A percentile compares a stretch with the other conserved stretches of the same genome.
Conservation (phyloP, 2,888 invertebrate genomes). For the Leptinotarsa juncta region DNA sequence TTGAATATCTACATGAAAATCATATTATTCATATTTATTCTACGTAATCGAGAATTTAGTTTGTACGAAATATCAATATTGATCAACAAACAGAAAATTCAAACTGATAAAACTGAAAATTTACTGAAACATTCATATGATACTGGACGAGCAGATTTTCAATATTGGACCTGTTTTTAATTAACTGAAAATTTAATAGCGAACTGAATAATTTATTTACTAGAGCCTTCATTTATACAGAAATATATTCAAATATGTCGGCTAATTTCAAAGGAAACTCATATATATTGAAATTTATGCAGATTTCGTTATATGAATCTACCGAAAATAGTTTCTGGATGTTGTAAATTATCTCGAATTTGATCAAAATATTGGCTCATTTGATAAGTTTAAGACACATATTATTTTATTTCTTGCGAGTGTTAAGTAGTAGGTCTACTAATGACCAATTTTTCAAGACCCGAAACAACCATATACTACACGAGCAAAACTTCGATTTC, state of each 20-base stretch:
- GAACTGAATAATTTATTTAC: conserved; percentile 5
- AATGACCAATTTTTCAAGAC: no score
- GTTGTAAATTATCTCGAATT: background rate
- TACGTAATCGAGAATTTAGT: conserved; percentile 6
- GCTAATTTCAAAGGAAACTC: background rate
- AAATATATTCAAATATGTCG: background rate
- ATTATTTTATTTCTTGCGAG: no score
- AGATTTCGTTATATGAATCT: conserved; percentile 8
- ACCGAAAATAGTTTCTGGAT: background rate
- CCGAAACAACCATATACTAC: no score
- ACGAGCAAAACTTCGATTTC: no score
- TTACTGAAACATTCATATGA: conserved; percentile 3
- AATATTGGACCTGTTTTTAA: background rate
- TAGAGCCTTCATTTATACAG: background rate
- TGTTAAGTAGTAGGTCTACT: no score
- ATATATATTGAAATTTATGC: conserved; percentile 17
- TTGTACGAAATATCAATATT: conserved; percentile 11
- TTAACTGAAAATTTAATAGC: background rate
- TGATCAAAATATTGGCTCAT: background rate
- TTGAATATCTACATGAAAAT: background rate
- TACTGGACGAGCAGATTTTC: background rate
- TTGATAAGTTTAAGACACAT: no score
- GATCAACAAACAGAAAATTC: background rate
- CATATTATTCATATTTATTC: background rate
- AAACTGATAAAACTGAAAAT: conserved; percentile 10